A percentile compares a stretch with the other conserved stretches of the same genome.
Evolutionary conservation across 2,113 vertebrate genomes (phyloP).

Genomic region (Corythornis cristatus): DNA sequence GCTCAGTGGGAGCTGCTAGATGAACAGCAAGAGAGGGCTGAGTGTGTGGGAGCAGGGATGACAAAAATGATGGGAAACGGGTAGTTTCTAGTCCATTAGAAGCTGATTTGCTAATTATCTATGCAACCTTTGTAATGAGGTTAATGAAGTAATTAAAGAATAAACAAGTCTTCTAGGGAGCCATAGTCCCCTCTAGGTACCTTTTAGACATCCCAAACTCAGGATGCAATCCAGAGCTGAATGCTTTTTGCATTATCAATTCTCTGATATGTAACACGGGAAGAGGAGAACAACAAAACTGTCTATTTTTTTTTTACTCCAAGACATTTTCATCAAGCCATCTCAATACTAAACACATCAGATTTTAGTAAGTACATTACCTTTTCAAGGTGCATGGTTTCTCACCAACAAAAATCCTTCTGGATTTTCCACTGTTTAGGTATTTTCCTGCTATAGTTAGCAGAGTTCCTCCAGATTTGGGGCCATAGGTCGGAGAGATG

Average conservation of each 20-base stretch:
- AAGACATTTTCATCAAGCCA: background rate
- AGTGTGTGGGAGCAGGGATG: background rate
- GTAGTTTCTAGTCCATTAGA: background rate
- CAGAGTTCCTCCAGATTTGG: slow-evolving; percentile 90
- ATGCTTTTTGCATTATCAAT: background rate
- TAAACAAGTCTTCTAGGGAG: background rate
- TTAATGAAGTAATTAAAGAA: slow-evolving; percentile 7
- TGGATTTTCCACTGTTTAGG: slow-evolving; percentile 86
- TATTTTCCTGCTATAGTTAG: slow-evolving; percentile 88
- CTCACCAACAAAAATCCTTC: slow-evolving; percentile 85
- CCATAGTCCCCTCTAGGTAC: background rate
- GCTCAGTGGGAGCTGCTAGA: background rate
- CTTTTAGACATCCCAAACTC: background rate
- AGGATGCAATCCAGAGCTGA: background rate
- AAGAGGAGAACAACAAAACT: background rate
- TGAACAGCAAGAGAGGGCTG: background rate
- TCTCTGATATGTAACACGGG: background rate
- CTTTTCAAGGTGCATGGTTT: slow-evolving; percentile 87
- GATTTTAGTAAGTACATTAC: slow-evolving; percentile 65
- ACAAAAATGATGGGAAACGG: background rate
- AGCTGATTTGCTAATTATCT: background rate
- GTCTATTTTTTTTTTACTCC: background rate
- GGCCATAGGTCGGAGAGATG: slow-evolving; percentile 90
- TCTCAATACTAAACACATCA: background rate
- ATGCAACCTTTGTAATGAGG: background rate